Percentiles rank a stretch among this genome's conserved stretches.
Conservation (phyloP, 2,888 invertebrate species). For the Trissoscelio sp. region DNA sequence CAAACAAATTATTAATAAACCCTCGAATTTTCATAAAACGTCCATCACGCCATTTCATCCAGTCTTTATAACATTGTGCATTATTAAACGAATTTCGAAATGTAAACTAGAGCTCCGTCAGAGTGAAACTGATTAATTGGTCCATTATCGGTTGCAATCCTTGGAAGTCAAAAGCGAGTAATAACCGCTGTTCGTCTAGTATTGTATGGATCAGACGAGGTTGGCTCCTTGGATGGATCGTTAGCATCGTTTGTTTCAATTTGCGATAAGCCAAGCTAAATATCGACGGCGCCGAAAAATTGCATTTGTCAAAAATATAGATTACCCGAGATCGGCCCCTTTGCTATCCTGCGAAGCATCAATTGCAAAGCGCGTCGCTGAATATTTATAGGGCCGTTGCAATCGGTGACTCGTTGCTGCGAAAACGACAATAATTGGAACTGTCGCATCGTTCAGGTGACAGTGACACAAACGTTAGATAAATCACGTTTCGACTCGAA, state of each 20-base stretch:
- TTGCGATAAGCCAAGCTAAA: slow-evolving; percentile 28
- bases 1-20: no score
- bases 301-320: slow-evolving; percentile 51
- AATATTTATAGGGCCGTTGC: slow-evolving; percentile 49
- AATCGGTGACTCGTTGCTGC: slow-evolving; percentile 32
- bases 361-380: slow-evolving; percentile 46
- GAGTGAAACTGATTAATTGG: slow-evolving; percentile 34
- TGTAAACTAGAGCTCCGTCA: slow-evolving; percentile 20
- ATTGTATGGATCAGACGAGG: slow-evolving; percentile 18
- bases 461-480: slow-evolving; percentile 57
- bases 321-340: slow-evolving; percentile 30
- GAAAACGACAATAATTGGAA: slow-evolving; percentile 67
- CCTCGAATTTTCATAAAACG: no score
- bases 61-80: slow-evolving; percentile 8
- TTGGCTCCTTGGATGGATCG: slow-evolving; percentile 3
- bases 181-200: slow-evolving; percentile 7
- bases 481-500: slow-evolving; percentile 55
- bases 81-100: slow-evolving; percentile 14
- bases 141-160: slow-evolving; percentile 14
- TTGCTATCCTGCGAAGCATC: slow-evolving; percentile 35
- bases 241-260: slow-evolving; percentile 48
- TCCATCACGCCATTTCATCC: no score
- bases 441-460: slow-evolving; percentile 55
- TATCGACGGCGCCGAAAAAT: slow-evolving; percentile 32
- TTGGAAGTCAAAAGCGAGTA: slow-evolving; percentile 21